These are phyloP conservation scores for Stenodera caucasica DNA, from an alignment of 2,888 invertebrate genomes.

Conservation along the genomic window DNA sequence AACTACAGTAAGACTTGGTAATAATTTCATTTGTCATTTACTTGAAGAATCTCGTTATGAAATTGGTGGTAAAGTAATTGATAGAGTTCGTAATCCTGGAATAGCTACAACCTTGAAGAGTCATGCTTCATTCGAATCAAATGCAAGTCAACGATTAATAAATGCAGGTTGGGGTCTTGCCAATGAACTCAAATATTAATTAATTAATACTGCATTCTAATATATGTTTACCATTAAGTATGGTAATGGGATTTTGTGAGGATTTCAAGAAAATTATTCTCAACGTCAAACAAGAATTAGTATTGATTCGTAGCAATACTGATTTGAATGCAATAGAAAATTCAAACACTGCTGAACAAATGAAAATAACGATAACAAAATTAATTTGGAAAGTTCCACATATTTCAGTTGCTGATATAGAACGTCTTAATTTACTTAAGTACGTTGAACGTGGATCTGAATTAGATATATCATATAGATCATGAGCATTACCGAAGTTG, in stretches of 20 bases:
- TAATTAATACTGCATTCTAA: background rate
- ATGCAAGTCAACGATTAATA: background rate
- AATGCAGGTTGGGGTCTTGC: background rate
- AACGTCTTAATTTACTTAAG: no score
- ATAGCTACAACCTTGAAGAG: background rate
- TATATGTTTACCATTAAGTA: conserved; percentile 4
- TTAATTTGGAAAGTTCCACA: no score
- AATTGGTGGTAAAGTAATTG: background rate
- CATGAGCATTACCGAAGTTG: conserved; percentile 4
- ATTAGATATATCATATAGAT: conserved; percentile 26
- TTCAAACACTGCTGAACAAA: conserved; percentile 18
- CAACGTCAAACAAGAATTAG: no score
- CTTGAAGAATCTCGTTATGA: background rate
- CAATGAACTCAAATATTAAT: background rate
- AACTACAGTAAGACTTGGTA: conserved; percentile 19
- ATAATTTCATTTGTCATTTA: conserved; percentile 28
- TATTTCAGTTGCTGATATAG: no score
- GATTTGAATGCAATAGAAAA: conserved; percentile 30
- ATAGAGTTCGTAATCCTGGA: background rate
- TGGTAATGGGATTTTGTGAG: no score
- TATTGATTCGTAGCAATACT: conserved; percentile 39
- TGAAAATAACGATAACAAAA: no score
- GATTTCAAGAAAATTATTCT: no score
- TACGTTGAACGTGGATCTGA: no score
- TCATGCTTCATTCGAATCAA: background rate